Percentiles rank a stretch among this genome's conserved stretches.
These are phyloP conservation scores for Zingel zingel DNA, from an alignment of 2,113 vertebrate species.

Conservation along the genomic window DNA sequence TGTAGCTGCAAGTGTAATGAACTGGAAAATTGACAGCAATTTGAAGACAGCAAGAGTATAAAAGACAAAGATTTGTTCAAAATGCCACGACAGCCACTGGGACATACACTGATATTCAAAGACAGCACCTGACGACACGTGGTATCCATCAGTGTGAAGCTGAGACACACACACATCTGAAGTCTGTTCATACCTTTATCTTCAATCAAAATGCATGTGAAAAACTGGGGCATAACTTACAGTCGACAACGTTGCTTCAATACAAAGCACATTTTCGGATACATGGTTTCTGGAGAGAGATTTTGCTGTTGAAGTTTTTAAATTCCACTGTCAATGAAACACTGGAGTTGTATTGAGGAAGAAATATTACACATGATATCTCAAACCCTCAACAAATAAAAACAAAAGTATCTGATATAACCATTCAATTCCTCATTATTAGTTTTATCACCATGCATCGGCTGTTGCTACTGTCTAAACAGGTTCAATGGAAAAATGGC, in stretches of 20 bases:
- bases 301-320: not conserved
- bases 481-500: not conserved
- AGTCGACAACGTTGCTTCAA: not conserved
- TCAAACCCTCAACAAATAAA: not conserved
- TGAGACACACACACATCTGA: not conserved
- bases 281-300: not conserved
- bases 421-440: too few species aligned
- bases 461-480: too few species aligned
- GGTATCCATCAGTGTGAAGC: not conserved
- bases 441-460: too few species aligned
- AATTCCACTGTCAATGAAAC: not conserved
- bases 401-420: not conserved
- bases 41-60: not conserved
- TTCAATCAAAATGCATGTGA: slow-evolving; percentile 16
- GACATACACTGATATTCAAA: not conserved
- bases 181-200: not conserved
- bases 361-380: not conserved
- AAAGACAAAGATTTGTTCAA: not conserved
- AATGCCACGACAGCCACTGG: not conserved
- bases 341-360: not conserved
- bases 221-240: not conserved
- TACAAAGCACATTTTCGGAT: not conserved
- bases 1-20: not conserved
- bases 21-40: not conserved
- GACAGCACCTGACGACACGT: not conserved